phyloP scores from a whole-genome alignment of 2,888 invertebrate genomes.

The Deilephila elpenor region DNA sequence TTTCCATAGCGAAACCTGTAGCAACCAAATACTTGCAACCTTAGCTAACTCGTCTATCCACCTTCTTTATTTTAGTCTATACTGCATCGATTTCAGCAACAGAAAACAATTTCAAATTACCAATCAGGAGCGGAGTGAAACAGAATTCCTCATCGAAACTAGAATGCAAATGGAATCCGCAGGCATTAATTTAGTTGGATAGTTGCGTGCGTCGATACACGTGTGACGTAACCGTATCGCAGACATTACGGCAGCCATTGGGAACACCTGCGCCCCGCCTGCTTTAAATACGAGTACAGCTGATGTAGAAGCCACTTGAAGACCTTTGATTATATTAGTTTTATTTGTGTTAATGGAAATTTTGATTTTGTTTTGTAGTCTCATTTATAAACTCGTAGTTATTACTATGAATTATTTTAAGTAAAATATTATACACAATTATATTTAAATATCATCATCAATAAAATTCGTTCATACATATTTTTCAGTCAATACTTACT shows the following conservation, averaged over 20 bases:
- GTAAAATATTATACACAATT: background rate
- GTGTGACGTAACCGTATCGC: conserved; percentile 46
- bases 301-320: conserved; percentile 39
- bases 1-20: no score
- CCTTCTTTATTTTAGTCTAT: no score
- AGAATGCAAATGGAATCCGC: conserved; percentile 3
- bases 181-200: conserved; percentile 19
- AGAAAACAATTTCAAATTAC: background rate
- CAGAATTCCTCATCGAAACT: background rate
- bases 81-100: no score
- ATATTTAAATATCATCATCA: background rate
- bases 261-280: conserved; percentile 52
- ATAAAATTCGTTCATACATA: no score
- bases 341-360: background rate
- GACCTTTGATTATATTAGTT: conserved; percentile 14
- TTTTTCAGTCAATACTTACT: no score
- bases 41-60: no score
- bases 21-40: no score
- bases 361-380: background rate
- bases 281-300: conserved; percentile 45
- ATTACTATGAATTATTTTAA: background rate
- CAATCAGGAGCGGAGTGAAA: background rate
- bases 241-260: conserved; percentile 49
- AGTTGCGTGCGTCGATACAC: conserved; percentile 27
- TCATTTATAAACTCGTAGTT: background rate